phyloP scores from a whole-genome alignment of 2,113 vertebrate genomes.

The Emydocephalus ijimae region DNA sequence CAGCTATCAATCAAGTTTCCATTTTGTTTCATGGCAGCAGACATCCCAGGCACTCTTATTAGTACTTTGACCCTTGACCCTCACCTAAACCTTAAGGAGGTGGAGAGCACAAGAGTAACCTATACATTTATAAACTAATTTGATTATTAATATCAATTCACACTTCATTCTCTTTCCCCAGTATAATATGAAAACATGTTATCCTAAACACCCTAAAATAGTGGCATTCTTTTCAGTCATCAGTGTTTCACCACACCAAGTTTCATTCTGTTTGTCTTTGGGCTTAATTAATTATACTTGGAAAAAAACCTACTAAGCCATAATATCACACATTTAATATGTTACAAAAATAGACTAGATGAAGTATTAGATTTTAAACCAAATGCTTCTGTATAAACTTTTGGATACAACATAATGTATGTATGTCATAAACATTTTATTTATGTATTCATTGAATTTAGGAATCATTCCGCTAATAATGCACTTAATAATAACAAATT shows the following conservation, averaged over 20 bases:
- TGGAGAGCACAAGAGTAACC: slow-evolving; percentile 71
- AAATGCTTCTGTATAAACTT: not conserved
- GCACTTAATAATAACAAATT: not conserved
- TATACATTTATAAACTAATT: slow-evolving; percentile 75
- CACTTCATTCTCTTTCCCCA: slow-evolving; percentile 28
- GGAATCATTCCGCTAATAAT: no score
- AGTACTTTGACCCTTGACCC: slow-evolving; percentile 93
- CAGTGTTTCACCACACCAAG: not conserved
- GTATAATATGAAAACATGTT: not conserved
- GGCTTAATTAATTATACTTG: not conserved
- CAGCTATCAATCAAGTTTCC: slow-evolving; percentile 99
- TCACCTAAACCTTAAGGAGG: slow-evolving; percentile 78
- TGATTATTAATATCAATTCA: slow-evolving; percentile 52
- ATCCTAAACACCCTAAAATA: not conserved
- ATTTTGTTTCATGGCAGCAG: slow-evolving; percentile 98
- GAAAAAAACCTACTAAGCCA: not conserved
- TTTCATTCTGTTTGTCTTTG: not conserved
- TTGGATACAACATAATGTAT: not conserved
- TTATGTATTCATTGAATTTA: not conserved
- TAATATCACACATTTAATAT: not conserved
- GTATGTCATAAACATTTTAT: not conserved
- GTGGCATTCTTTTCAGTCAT: not conserved
- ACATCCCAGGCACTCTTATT: slow-evolving; percentile 98
- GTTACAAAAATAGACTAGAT: not conserved
- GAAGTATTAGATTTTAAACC: not conserved